Evolutionary conservation across 2,797 vertebrate species (phyloP).

Genomic region (Austrolebias charrua): DNA sequence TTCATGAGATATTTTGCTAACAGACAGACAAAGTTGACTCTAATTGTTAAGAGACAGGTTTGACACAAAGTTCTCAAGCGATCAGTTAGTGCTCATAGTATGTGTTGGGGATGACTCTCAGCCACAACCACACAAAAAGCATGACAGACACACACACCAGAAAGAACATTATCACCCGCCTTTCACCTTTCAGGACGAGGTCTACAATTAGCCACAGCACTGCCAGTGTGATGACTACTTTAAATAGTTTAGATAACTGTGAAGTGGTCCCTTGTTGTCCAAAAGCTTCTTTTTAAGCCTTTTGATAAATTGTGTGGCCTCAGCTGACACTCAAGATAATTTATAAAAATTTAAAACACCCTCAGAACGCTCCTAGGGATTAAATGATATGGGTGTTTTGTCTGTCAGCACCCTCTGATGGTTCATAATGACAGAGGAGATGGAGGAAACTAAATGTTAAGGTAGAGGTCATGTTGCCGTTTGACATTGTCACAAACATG

Average conservation of each 20-base stretch:
- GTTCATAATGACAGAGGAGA: slow-evolving; percentile 27
- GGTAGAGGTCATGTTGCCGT: slow-evolving; percentile 50
- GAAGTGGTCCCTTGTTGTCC: neutral
- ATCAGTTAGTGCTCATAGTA: too few relatives aligned
- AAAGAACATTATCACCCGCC: too few relatives aligned
- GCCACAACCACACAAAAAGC: too few relatives aligned
- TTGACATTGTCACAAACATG: slow-evolving; percentile 51
- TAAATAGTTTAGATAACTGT: neutral
- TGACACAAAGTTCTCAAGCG: too few relatives aligned
- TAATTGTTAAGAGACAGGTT: too few relatives aligned
- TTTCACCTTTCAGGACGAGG: too few relatives aligned
- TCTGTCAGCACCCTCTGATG: slow-evolving; percentile 62
- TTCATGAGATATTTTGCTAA: too few relatives aligned
- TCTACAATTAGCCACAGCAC: too few relatives aligned
- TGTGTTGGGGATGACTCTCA: too few relatives aligned
- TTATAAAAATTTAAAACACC: slow-evolving; percentile 36
- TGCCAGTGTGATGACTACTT: too few relatives aligned
- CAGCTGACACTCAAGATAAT: slow-evolving; percentile 36
- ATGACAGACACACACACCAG: too few relatives aligned
- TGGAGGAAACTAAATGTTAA: slow-evolving; percentile 32
- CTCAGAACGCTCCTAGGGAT: slow-evolving; percentile 16
- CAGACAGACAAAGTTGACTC: too few relatives aligned
- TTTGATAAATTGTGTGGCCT: slow-evolving; percentile 16
- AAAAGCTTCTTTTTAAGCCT: neutral
- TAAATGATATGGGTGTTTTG: slow-evolving; percentile 63